Percentiles rank a stretch among this genome's conserved stretches.
Evolutionary conservation across 2,113 vertebrate genomes (phyloP).

Genomic region (Addax nasomaculatus): DNA sequence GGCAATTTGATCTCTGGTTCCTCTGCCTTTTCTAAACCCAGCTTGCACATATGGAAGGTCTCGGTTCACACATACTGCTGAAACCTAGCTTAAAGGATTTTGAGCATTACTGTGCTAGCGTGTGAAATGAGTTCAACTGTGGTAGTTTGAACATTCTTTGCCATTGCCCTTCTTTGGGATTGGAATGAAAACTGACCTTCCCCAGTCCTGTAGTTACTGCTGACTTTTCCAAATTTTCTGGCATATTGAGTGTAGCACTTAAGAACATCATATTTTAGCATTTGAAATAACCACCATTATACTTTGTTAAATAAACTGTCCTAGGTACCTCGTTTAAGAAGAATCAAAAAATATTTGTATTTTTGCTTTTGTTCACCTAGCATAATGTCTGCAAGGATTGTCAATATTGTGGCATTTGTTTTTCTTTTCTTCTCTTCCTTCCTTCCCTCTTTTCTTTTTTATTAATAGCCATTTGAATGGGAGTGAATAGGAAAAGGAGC

Average conservation of each 20-base stretch:
- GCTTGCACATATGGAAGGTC: background rate
- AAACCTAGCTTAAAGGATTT: background rate
- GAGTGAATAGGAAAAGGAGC: background rate
- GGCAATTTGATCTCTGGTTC: background rate
- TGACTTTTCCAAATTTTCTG: background rate
- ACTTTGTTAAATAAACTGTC: background rate
- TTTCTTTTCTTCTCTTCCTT: background rate
- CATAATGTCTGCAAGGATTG: background rate
- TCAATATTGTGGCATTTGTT: background rate
- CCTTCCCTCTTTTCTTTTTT: background rate
- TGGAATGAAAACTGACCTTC: background rate
- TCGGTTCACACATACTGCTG: accelerated
- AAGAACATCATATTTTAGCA: background rate
- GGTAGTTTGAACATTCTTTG: background rate
- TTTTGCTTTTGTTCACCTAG: background rate
- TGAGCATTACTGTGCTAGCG: background rate
- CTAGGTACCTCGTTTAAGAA: background rate
- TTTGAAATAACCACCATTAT: background rate
- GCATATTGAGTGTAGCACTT: background rate
- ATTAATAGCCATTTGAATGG: background rate
- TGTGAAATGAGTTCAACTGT: background rate
- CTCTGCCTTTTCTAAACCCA: background rate
- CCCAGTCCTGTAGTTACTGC: background rate
- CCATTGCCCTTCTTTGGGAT: background rate
- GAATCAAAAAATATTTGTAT: background rate